These are phyloP conservation scores for Trissoscelio sp. DNA, from an alignment of 2,888 invertebrate species.

Conservation along the genomic window DNA sequence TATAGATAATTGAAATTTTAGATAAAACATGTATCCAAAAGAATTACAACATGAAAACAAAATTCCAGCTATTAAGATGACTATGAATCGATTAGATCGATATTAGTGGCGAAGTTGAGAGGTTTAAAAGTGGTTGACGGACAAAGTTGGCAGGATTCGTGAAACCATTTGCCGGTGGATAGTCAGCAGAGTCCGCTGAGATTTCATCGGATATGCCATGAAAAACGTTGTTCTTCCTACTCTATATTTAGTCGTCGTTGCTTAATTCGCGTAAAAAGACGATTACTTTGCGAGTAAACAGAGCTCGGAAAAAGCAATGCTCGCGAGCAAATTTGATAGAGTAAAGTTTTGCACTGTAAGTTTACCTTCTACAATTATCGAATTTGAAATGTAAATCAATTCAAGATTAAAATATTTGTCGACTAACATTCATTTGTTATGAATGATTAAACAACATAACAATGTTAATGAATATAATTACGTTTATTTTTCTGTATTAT, in stretches of 20 bases:
- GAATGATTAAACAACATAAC: background rate
- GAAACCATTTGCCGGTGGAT: too few species aligned
- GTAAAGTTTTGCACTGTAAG: background rate
- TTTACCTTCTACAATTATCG: background rate
- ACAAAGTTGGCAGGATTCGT: too few species aligned
- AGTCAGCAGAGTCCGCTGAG: background rate
- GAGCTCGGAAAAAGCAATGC: background rate
- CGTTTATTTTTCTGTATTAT: too few species aligned
- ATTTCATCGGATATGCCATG: background rate
- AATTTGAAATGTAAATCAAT: background rate
- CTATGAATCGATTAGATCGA: too few species aligned
- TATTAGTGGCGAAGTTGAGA: too few species aligned
- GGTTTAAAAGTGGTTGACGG: too few species aligned
- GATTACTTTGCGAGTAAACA: slow-evolving; percentile 18
- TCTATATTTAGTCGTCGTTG: background rate
- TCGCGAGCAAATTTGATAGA: background rate
- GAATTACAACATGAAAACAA: too few species aligned
- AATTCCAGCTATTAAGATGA: too few species aligned
- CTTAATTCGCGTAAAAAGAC: slow-evolving; percentile 8
- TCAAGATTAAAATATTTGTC: background rate
- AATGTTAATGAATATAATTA: background rate
- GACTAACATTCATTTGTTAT: too few species aligned
- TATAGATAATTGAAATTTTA: too few species aligned
- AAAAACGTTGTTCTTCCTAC: background rate
- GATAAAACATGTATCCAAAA: too few species aligned